These are phyloP conservation scores for Toxonevra muliebris DNA, from an alignment of 2,888 invertebrate species.

Conservation along the genomic window DNA sequence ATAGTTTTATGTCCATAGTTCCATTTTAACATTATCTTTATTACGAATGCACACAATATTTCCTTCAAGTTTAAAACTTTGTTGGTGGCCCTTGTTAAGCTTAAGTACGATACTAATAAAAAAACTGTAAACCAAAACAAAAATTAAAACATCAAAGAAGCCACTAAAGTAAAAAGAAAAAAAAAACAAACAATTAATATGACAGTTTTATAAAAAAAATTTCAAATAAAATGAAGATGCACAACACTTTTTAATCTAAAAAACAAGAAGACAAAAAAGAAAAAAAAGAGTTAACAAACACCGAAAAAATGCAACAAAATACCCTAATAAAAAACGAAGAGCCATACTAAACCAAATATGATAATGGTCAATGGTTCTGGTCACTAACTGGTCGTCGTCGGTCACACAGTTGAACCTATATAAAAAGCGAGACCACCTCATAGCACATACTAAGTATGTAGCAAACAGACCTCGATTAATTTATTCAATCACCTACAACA, in stretches of 20 bases:
- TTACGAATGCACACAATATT: neutral
- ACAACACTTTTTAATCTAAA: neutral
- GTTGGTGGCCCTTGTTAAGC: conserved; percentile 11
- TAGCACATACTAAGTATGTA: conserved; percentile 17
- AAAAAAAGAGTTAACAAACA: conserved; percentile 32
- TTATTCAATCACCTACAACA: conserved; percentile 52
- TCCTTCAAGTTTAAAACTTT: neutral
- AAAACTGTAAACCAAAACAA: conserved; percentile 11
- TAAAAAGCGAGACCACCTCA: conserved; percentile 28
- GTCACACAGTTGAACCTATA: neutral
- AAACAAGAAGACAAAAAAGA: neutral
- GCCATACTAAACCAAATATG: neutral
- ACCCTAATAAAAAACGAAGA: conserved; percentile 38
- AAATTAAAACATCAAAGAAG: conserved; percentile 33
- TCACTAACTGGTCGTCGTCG: conserved; percentile 3
- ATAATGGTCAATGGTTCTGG: conserved; percentile 9
- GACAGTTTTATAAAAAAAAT: neutral
- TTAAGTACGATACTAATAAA: neutral
- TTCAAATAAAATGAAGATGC: neutral
- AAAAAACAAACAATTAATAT: conserved; percentile 8
- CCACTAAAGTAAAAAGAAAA: conserved; percentile 20
- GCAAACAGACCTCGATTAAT: conserved; percentile 47
- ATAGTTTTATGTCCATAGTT: no score
- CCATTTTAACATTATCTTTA: no score
- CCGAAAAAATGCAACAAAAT: conserved; percentile 35